These are phyloP conservation scores for Nyctibius grandis DNA, from an alignment of 2,797 vertebrate genomes.

Conservation along the genomic window DNA sequence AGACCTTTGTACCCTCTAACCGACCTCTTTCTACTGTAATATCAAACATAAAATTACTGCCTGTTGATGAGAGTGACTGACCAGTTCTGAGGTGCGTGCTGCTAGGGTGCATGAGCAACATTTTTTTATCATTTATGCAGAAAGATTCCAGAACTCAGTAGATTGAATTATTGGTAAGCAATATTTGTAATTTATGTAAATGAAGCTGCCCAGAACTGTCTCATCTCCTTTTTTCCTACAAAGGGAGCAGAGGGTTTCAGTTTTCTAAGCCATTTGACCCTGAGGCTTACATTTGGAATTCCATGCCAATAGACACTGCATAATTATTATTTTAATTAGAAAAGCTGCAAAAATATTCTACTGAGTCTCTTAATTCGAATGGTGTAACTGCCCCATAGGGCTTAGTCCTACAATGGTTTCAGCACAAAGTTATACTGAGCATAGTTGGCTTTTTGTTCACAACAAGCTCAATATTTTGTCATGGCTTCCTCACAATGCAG, in stretches of 20 bases:
- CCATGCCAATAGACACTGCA: conserved; percentile 3
- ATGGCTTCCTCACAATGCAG: background rate
- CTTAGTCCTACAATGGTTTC: background rate
- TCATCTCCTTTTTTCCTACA: background rate
- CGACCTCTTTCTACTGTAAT: background rate
- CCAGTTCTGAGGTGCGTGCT: background rate
- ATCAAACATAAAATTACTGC: background rate
- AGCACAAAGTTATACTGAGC: background rate
- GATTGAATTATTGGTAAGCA: background rate
- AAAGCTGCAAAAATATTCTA: conserved; percentile 34
- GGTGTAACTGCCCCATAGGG: background rate
- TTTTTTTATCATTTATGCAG: background rate
- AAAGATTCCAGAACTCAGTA: background rate
- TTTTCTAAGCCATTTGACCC: conserved; percentile 30
- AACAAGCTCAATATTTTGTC: background rate
- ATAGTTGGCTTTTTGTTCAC: background rate
- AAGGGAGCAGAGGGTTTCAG: background rate
- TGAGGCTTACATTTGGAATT: conserved; percentile 48
- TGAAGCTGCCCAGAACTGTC: background rate
- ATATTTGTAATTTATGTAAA: conserved; percentile 9
- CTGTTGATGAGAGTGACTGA: background rate
- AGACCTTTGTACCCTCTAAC: background rate
- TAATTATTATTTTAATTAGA: conserved; percentile 57
- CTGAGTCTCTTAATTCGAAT: background rate
- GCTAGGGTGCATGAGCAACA: background rate